Evolutionary conservation across 2,113 vertebrate species (phyloP).

Genomic region (Elanoides forficatus): DNA sequence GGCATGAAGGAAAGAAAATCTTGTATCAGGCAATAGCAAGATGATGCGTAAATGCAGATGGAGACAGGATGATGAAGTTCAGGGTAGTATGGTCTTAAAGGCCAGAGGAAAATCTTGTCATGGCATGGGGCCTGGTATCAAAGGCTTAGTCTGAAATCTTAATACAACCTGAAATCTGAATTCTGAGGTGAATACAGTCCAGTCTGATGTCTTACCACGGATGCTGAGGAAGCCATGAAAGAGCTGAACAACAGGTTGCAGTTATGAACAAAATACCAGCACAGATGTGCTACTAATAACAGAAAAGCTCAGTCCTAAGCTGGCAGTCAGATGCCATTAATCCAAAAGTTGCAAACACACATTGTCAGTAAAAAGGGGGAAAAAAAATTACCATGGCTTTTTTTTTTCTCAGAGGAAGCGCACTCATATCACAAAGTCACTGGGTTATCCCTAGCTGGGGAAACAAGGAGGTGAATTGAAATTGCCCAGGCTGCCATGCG

Average conservation of each 20-base stretch:
- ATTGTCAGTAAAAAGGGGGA: neutral
- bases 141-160: neutral
- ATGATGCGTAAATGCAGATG: neutral
- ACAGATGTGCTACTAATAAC: neutral
- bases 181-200: neutral
- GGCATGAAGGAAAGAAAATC: neutral
- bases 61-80: neutral
- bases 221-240: neutral
- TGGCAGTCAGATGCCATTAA: neutral
- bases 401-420: neutral
- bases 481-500: neutral
- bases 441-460: neutral
- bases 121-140: neutral
- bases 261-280: neutral
- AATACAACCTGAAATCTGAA: neutral
- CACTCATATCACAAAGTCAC: neutral
- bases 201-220: neutral
- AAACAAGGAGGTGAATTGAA: neutral
- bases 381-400: neutral
- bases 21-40: neutral
- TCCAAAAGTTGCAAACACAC: neutral
- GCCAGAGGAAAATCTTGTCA: neutral
- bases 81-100: neutral
- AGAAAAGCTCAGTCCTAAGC: neutral
- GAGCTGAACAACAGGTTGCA: neutral